Conservation (phyloP, 2,888 invertebrate species). For the Scaptomyza caliginosa region DNA sequence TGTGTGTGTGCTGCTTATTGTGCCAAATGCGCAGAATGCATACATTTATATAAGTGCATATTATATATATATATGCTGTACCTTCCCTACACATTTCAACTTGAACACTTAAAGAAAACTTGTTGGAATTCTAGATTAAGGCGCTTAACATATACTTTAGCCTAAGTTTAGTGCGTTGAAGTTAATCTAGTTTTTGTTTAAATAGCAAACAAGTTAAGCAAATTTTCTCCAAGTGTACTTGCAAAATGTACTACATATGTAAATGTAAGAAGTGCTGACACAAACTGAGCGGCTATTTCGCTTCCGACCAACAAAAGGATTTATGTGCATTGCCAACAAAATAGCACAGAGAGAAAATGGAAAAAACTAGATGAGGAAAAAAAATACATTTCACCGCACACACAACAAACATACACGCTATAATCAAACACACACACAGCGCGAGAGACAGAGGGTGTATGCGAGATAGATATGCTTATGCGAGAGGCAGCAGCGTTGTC, state of each 20-base stretch:
- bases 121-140: too few species aligned
- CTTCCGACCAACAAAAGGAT: slow-evolving; percentile 65
- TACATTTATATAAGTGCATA: not conserved
- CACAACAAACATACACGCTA: not conserved
- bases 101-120: not conserved
- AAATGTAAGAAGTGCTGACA: slow-evolving; percentile 27
- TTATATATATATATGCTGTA: slow-evolving; percentile 2
- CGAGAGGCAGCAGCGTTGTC: slow-evolving; percentile 62
- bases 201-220: too few species aligned
- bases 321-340: slow-evolving; percentile 68
- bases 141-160: too few species aligned
- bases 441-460: not conserved
- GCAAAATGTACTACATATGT: slow-evolving; percentile 8
- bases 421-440: slow-evolving; percentile 7
- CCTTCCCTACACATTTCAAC: slow-evolving; percentile 14
- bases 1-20: slow-evolving; percentile 58
- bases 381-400: slow-evolving; percentile 21
- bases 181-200: too few species aligned
- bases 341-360: slow-evolving; percentile 28
- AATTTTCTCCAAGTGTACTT: not conserved
- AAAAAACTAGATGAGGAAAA: slow-evolving; percentile 22
- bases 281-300: slow-evolving; percentile 28
- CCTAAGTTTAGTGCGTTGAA: too few species aligned
- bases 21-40: slow-evolving; percentile 48
- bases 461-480: slow-evolving; percentile 6